Evolutionary conservation across 37 sponge, comb jelly and placozoan genomes (phyloP).

Genomic region (Hormiphora californensis): DNA sequence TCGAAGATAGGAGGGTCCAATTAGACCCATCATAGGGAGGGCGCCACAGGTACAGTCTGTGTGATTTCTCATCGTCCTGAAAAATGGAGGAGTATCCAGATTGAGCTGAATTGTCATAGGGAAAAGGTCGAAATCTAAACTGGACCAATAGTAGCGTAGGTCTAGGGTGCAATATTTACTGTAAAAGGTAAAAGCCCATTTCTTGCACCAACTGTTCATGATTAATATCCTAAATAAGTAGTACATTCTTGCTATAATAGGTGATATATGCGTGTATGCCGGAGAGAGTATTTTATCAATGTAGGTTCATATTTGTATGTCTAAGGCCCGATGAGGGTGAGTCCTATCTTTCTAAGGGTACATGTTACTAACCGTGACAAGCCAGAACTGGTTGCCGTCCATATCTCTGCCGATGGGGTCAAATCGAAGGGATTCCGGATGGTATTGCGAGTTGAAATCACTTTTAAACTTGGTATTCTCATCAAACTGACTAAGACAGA

Average conservation of each 20-base stretch:
- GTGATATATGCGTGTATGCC: no score
- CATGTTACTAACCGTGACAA: conserved; percentile 9
- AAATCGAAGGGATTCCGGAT: conserved; percentile 15
- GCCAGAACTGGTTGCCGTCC: conserved; percentile 15
- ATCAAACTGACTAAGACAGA: conserved; percentile 53
- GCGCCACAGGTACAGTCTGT: conserved; percentile 29
- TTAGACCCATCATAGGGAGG: neutral
- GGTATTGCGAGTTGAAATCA: conserved; percentile 38
- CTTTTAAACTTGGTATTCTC: conserved; percentile 16
- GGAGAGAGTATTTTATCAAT: no score
- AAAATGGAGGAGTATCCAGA: no score
- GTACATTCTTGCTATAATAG: no score
- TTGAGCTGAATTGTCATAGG: no score
- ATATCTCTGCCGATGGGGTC: neutral
- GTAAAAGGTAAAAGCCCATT: no score
- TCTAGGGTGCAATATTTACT: no score
- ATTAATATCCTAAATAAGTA: neutral
- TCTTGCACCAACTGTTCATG: neutral
- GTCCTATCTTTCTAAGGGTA: no score
- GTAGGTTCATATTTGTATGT: no score
- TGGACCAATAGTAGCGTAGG: no score
- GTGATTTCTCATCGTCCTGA: conserved; percentile 32
- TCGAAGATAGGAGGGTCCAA: neutral
- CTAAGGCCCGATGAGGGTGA: no score
- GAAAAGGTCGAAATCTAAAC: no score